Percentiles rank a stretch among this genome's conserved stretches.
These are phyloP conservation scores for Anoplopoma fimbria DNA, from an alignment of 2,113 vertebrate species.

Conservation along the genomic window DNA sequence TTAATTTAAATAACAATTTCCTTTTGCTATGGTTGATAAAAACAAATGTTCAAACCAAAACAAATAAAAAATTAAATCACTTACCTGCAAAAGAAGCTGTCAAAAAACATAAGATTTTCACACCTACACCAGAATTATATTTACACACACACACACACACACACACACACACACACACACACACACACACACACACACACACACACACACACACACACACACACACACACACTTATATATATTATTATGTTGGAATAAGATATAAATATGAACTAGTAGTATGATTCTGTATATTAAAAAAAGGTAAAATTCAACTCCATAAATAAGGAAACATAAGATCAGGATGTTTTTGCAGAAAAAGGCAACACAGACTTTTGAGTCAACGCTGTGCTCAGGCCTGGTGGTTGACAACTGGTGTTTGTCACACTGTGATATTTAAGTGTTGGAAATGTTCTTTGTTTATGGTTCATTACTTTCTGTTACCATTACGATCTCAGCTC, in stretches of 20 bases:
- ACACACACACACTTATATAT: too few species aligned
- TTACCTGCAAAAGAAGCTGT: too few species aligned
- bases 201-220: too few species aligned
- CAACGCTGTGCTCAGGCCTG: not conserved
- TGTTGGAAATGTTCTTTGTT: not conserved
- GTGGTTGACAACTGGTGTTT: not conserved
- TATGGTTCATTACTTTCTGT: slow-evolving; percentile 12
- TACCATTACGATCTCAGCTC: slow-evolving; percentile 11
- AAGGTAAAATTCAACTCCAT: not conserved
- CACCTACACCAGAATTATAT: not conserved
- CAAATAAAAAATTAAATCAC: too few species aligned
- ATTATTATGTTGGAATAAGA: not conserved
- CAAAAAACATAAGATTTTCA: too few species aligned
- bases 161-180: too few species aligned
- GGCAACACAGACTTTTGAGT: not conserved
- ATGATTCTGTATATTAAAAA: not conserved
- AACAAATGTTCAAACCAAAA: not conserved
- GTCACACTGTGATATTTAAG: slow-evolving; percentile 13
- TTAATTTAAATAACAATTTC: not conserved
- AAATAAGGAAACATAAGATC: not conserved
- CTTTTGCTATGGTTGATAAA: not conserved
- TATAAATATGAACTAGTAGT: not conserved
- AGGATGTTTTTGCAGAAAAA: not conserved
- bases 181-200: too few species aligned
- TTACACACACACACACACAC: too few species aligned